phyloP scores from a whole-genome alignment of 2,888 invertebrate species.

The Pachycephus smyrnensis region DNA sequence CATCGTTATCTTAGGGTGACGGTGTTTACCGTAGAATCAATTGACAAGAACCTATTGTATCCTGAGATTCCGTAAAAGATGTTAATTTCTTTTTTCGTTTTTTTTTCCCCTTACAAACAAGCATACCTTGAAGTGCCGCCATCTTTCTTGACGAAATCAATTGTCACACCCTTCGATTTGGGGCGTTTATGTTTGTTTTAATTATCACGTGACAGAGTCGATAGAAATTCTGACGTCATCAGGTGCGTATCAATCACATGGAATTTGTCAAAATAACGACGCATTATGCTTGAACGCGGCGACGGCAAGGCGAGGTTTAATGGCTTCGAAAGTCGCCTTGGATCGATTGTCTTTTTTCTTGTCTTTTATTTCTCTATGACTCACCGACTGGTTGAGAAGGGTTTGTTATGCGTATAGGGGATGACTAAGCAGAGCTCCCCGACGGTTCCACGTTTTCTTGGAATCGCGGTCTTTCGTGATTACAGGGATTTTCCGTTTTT shows the following conservation, averaged over 20 bases:
- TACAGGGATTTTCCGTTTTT: neutral
- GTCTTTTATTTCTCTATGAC: neutral
- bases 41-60: neutral
- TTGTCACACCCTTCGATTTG: neutral
- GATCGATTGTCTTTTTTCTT: neutral
- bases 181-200: neutral
- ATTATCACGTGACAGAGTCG: neutral
- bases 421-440: constrained; percentile 1
- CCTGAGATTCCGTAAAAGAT: neutral
- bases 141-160: neutral
- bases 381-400: neutral
- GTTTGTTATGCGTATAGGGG: neutral
- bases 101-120: neutral
- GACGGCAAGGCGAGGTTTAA: neutral
- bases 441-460: neutral
- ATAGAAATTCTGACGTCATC: neutral
- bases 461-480: neutral
- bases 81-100: neutral
- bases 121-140: neutral
- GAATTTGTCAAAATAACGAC: neutral
- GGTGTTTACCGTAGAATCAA: neutral
- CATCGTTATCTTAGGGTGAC: neutral
- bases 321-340: neutral
- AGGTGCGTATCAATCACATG: neutral
- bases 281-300: neutral